Evolutionary conservation across 2,797 vertebrate species (phyloP), one percentile per base, ranked within the genome.

Genomic region (Poeciliopsis presidionis): DNA sequence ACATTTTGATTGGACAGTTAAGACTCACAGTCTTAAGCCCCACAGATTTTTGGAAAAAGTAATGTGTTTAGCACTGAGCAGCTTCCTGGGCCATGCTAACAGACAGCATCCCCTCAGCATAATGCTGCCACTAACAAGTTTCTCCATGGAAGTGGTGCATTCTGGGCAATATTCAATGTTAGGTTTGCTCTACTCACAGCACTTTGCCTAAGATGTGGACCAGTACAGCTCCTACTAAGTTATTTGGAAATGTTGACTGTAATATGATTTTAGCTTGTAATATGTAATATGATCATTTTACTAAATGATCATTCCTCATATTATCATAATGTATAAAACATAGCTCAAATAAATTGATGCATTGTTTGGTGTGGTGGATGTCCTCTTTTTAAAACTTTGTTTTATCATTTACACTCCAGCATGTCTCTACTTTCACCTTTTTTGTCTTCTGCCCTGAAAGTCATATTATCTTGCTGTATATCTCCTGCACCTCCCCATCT

Each of bases 391-490:
- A 49, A 43, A 70, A 70, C 79, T 74, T 46, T n/a, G 69, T 84
- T 81, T 77, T n/a, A 63, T 83, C 28, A 47, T 61, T 77, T 69
- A 43, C 28, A 84, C 77, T 80, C 82, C 76, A 72, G 81, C 61
- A 75, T 14, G 80, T 47, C 9, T 11, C 57, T 30, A 81, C 78
- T 72, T 69, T n/a, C 88, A 91, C 90, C 89, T 90, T 90, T 67
- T 73, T 80, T 78, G 63, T 90, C 76, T 33, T 63, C 30, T 84
- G 71, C 20, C 74, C 75, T 88, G 59, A 89, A 90, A 91, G 77
- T 86, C 91, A 67, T 75, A 78, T 87, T 92, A 93, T 92, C 88
- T 93, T 12, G 6, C 76, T 49, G 33, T 84, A 83, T 84, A 89
- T 94, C 92, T 90, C 59, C 45, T 8, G 74, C 77, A 83, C 80